Conservation (phyloP, 2,113 vertebrate genomes). For the Ceuthmochares aereus region DNA sequence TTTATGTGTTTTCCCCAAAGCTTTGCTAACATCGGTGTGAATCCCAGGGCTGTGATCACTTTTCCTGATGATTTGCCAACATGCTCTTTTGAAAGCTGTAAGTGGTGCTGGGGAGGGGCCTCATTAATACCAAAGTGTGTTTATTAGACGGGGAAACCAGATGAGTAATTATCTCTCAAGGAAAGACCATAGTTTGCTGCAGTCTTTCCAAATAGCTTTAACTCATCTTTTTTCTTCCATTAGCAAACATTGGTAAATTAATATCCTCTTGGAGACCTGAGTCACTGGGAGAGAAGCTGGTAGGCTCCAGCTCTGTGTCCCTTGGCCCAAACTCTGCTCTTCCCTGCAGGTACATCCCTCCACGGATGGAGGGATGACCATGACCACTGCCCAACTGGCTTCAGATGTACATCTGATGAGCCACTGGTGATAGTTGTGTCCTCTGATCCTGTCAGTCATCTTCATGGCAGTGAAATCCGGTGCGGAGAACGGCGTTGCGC, state of each 20-base stretch:
- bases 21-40: not conserved
- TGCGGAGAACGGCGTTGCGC: rapidly evolving
- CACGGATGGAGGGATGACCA: too few relatives aligned
- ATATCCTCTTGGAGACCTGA: not conserved
- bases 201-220: not conserved
- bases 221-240: not conserved
- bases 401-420: not conserved
- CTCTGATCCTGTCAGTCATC: not conserved
- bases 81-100: not conserved
- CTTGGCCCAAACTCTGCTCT: not conserved
- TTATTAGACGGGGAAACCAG: not conserved
- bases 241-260: not conserved
- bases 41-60: not conserved
- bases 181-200: not conserved
- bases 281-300: not conserved
- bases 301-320: not conserved
- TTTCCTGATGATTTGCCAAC: not conserved
- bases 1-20: not conserved
- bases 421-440: not conserved
- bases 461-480: not conserved
- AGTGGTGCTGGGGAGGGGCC: not conserved
- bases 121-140: not conserved
- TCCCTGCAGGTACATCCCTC: not conserved
- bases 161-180: not conserved
- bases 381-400: rapidly evolving